Evolutionary conservation across 2,113 vertebrate genomes (phyloP), one percentile per base, ranked within the genome.

Genomic region (Diadophis punctatus): DNA sequence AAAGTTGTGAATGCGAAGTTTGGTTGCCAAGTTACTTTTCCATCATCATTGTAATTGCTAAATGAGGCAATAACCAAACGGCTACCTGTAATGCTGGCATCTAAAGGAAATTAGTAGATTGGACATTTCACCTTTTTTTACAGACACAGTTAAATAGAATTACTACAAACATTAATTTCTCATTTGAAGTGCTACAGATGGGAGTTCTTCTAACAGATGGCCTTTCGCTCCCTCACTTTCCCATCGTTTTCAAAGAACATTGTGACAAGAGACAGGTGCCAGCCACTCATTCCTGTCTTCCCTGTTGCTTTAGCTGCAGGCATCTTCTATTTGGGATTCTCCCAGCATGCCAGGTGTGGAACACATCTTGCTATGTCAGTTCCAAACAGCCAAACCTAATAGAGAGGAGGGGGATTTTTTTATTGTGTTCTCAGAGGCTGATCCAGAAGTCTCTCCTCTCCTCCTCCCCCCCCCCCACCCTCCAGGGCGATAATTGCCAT

Each of bases 171-270:
- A 93, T 93, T 95, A 92, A 93, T 94, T 60, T 93, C 51, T 93
- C 90, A 92, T 56, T 91, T 63, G 94, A 94, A 93, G 92, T 94
- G 93, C 92, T 95, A 60, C 93, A 95, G 89, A 94, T 85, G 93
- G 92, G 91, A 94, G 43, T 74, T 88, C 92, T 93, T 87, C 74
- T 86, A 94, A 86, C 96, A 96, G 95, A 95, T 96, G 95, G 94
- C 30, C 52, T 87, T 58, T 52, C 85, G 43, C 90, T 56, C 34
- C 86, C 92, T 88, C 43, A 27, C 39, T 68, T 51, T 23, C 56
- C 18, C 25, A 23, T 4, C 48, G 8, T 74, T 93, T 91, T 88
- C 49, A 87, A 90, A 51, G 88, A 92, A 58, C 89, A 93, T 49
- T 93, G 91, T 91, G 86, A 88, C 91, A 86, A 93, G 39, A 56